These are phyloP conservation scores for Branchipolynoe longqiensis DNA, from an alignment of 2,888 invertebrate genomes.

Conservation along the genomic window DNA sequence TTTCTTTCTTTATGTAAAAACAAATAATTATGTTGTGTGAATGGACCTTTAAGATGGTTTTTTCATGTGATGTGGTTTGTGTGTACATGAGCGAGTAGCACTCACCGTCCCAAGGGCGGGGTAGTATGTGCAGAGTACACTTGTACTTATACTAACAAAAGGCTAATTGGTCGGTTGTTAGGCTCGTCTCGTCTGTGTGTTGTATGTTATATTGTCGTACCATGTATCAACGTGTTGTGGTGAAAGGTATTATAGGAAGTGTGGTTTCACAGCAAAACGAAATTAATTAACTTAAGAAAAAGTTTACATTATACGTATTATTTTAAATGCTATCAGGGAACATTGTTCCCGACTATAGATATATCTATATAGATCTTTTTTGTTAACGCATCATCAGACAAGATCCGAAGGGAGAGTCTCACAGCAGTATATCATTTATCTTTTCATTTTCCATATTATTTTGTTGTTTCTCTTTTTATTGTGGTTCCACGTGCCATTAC, in stretches of 20 bases:
- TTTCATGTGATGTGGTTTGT: not conserved
- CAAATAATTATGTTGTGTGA: no score
- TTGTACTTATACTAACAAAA: conserved; percentile 37
- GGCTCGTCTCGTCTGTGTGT: conserved; percentile 26
- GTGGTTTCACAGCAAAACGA: not conserved
- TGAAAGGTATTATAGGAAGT: conserved; percentile 6
- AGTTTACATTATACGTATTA: no score
- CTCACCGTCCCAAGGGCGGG: not conserved
- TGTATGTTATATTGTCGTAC: conserved; percentile 2
- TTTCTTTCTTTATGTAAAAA: no score
- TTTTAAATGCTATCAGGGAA: not conserved
- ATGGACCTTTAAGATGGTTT: no score
- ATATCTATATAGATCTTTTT: no score
- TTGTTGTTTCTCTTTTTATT: not conserved
- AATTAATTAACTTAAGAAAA: not conserved
- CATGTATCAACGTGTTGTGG: conserved; percentile 20
- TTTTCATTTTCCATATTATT: conserved; percentile 23
- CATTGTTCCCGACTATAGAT: no score
- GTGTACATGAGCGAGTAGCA: not conserved
- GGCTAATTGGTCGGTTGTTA: conserved; percentile 36
- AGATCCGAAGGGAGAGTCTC: conserved; percentile 29
- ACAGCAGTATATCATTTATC: conserved; percentile 17
- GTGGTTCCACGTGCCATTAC: not conserved
- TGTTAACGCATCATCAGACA: conserved; percentile 51
- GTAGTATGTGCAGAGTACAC: not conserved